These are phyloP conservation scores for Acrobasis consociella DNA, from an alignment of 2,888 invertebrate genomes.

Conservation along the genomic window DNA sequence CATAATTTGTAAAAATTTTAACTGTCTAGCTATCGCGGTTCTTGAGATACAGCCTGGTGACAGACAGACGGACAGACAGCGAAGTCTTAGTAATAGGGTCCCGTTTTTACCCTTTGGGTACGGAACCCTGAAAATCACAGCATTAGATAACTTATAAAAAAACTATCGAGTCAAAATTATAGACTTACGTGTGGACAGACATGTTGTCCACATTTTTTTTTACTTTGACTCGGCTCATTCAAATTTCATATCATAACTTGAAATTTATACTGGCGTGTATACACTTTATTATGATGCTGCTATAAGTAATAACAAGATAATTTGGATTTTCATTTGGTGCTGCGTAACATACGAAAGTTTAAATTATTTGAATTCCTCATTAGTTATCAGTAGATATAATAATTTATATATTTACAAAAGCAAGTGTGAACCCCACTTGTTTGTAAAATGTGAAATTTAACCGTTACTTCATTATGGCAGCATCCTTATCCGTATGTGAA, in stretches of 20 bases:
- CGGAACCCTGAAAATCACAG: too few relatives aligned
- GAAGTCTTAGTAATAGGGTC: too few relatives aligned
- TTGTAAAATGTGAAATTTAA: too few relatives aligned
- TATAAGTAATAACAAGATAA: neutral
- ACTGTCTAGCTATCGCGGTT: too few relatives aligned
- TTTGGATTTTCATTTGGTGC: neutral
- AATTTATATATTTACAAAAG: slow-evolving; percentile 2
- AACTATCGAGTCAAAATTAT: neutral
- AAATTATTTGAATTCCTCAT: neutral
- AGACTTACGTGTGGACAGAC: neutral
- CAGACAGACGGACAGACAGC: too few relatives aligned
- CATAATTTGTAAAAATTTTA: too few relatives aligned
- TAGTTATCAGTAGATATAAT: neutral
- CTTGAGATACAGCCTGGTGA: too few relatives aligned
- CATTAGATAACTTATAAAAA: neutral
- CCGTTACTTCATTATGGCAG: too few relatives aligned
- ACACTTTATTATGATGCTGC: slow-evolving; percentile 1
- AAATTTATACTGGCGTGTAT: neutral
- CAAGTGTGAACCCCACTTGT: neutral
- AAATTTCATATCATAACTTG: neutral
- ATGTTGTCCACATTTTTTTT: slow-evolving; percentile 12
- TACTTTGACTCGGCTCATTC: neutral
- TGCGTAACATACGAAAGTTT: neutral
- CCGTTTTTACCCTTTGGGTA: too few relatives aligned
- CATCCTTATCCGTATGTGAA: too few relatives aligned